Evolutionary conservation across 2,888 invertebrate species (phyloP), one percentile per base, ranked within the genome.

Genomic region (Clostera curtula): DNA sequence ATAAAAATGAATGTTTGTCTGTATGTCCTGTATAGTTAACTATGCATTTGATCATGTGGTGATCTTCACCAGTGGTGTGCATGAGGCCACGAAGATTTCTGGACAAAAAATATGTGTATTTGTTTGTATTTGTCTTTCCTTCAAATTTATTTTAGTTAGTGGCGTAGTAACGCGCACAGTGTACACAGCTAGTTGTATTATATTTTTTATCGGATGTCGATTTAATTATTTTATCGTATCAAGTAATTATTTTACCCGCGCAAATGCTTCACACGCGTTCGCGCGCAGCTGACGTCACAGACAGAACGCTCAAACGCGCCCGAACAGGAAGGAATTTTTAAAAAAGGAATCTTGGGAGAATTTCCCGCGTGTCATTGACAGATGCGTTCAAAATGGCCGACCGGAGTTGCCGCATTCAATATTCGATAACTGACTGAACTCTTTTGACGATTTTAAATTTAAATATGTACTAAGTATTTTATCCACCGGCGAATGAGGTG

Each of bases 281-380:
- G 26, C 25, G 27, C 12, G 10, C 45, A 40, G 36, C 40, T 36
- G 41, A 42, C 45, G 41, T 11, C 24, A 26, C 32, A 19, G n/a
- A n/a, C n/a, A n/a, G n/a, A 14, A 8, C 24, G 14, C 17, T 11
- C 17, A 11, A 18, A 23, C 22, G 34, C 34, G 34, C 43, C 36
- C 38, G 38, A 49, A 47, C 54, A 45, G 53, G 50, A 57, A 53
- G 49, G 42, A 53, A 51, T 50, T 43, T 40, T 48, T 42, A 49
- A 57, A 60, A 60, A 59, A 56, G 41, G 49, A 58, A 54, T 34
- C 37, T 43, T 36, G 34, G 37, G 44, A 49, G 36, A 42, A 40
- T 49, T 49, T 56, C 56, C 58, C 56, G 53, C 49, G 48, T 56
- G 61, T 56, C 55, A 49, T 40, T 56, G 62, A 63, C 62, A 65